Evolutionary conservation across 1,140 invertebrate species (phyloP).

Genomic region (Xylocopa sonorina): DNA sequence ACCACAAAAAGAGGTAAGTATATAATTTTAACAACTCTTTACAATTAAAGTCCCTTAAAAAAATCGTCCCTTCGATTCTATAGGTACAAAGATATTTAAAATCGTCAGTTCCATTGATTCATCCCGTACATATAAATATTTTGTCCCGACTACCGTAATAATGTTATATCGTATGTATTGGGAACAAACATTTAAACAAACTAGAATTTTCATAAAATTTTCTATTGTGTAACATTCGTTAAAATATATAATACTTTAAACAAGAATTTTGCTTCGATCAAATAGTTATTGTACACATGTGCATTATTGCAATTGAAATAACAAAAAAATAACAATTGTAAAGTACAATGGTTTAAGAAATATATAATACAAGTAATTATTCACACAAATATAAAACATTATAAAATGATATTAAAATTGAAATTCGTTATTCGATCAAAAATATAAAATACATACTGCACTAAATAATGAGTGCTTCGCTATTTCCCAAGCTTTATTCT

Average conservation of each 20-base stretch:
- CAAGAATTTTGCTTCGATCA: neutral
- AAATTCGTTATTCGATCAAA: neutral
- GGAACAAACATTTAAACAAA: neutral
- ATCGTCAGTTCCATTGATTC: no score
- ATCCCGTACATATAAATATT: no score
- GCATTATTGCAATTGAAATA: neutral
- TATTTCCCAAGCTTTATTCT: neutral
- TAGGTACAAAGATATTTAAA: no score
- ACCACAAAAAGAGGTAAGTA: no score
- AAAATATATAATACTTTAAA: neutral
- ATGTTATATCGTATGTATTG: no score
- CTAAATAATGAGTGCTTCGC: neutral
- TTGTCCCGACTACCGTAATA: no score
- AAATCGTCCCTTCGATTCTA: no score
- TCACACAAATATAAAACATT: neutral
- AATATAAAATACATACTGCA: neutral
- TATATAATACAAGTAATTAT: neutral
- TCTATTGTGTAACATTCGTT: neutral
- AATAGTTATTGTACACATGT: neutral
- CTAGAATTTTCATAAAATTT: neutral
- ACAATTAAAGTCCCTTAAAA: no score
- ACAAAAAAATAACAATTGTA: neutral
- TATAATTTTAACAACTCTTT: no score
- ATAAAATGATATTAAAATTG: neutral
- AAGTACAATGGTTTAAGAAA: neutral